phyloP scores from a whole-genome alignment of 2,888 invertebrate species.

The Cosmia pyralina region DNA sequence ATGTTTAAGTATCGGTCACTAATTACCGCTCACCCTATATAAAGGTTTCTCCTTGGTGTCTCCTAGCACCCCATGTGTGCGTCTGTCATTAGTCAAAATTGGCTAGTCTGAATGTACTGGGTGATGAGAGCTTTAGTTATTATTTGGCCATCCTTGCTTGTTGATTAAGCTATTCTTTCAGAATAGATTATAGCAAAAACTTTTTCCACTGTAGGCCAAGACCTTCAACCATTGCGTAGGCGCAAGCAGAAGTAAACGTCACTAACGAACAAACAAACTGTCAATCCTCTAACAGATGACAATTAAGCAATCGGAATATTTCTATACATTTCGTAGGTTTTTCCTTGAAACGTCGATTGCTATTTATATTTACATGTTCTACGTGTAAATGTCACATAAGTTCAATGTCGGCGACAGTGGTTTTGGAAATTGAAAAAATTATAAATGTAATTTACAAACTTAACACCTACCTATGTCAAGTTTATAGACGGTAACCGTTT shows the following conservation, averaged over 20 bases:
- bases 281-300: constrained; percentile 38
- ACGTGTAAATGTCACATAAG: constrained; percentile 63
- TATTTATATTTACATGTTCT: constrained; percentile 45
- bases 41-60: too few relatives aligned
- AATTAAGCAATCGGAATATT: constrained; percentile 41
- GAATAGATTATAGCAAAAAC: not conserved
- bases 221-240: constrained; percentile 8
- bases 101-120: not conserved
- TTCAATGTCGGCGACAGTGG: constrained; percentile 69
- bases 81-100: too few relatives aligned
- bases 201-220: constrained; percentile 17
- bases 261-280: constrained; percentile 29
- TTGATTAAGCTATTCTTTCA: constrained; percentile 13
- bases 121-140: not conserved
- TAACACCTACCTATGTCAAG: not conserved
- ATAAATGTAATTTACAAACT: constrained; percentile 19
- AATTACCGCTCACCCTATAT: too few relatives aligned
- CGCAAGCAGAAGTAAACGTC: not conserved
- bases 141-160: not conserved
- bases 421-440: constrained; percentile 53
- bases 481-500: not conserved
- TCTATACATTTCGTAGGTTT: constrained; percentile 40
- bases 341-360: constrained; percentile 61
- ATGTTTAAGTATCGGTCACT: too few relatives aligned
- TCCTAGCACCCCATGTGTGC: too few relatives aligned